Evolutionary conservation across 2,797 vertebrate genomes (phyloP).

Genomic region (Crypturellus tataupa): DNA sequence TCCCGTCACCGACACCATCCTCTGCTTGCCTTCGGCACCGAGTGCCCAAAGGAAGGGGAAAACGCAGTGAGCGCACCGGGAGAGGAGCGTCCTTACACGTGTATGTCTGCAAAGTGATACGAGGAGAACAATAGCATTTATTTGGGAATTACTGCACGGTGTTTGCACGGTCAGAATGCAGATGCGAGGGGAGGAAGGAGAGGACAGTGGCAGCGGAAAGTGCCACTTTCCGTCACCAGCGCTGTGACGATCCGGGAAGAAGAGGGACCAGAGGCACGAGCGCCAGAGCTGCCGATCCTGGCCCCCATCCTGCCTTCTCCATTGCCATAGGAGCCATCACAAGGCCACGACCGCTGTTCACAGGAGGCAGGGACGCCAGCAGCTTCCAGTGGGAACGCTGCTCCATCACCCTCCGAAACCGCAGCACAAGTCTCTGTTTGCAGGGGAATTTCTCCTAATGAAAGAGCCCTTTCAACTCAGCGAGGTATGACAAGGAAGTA

Average conservation of each 20-base stretch:
- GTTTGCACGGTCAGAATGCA: fast-evolving
- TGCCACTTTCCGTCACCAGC: background rate
- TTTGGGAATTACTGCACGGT: fast-evolving
- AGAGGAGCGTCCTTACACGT: fast-evolving
- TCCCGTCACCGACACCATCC: fast-evolving
- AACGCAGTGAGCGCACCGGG: background rate
- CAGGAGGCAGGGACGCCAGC: fast-evolving
- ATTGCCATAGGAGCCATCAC: background rate
- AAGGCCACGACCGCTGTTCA: background rate
- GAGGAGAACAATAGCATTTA: background rate
- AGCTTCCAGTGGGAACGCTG: background rate
- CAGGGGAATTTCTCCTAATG: slow-evolving; percentile 8
- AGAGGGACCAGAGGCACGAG: background rate
- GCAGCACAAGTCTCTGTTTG: background rate
- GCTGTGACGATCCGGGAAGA: fast-evolving
- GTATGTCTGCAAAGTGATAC: background rate
- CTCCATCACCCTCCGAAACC: background rate
- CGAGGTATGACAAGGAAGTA: slow-evolving; percentile 51
- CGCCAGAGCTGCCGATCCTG: background rate
- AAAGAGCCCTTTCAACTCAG: slow-evolving; percentile 57
- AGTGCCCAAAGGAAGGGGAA: background rate
- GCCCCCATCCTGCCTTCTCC: too few species aligned
- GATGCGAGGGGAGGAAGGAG: background rate
- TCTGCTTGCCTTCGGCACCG: background rate
- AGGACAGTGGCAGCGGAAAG: background rate